These are phyloP conservation scores for Trilocha varians DNA, from an alignment of 2,888 invertebrate species.

Conservation along the genomic window DNA sequence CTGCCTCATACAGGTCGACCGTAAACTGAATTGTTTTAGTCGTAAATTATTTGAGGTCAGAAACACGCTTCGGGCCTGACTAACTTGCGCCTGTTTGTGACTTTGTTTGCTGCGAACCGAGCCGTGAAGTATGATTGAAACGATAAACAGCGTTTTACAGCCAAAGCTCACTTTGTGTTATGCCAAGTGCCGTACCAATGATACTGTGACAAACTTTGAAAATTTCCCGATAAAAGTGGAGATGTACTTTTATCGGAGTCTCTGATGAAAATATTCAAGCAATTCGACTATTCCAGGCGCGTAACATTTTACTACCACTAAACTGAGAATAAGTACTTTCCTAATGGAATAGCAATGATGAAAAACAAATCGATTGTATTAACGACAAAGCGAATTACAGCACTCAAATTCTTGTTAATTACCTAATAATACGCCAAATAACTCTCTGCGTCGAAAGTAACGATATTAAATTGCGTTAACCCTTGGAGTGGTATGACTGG, in stretches of 20 bases:
- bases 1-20: conserved; percentile 33
- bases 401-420: conserved; percentile 67
- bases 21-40: conserved; percentile 51
- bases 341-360: neutral
- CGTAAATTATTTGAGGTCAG: conserved; percentile 60
- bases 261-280: no score
- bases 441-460: conserved; percentile 67
- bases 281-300: no score
- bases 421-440: conserved; percentile 56
- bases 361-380: neutral
- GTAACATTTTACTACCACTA: no score
- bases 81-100: conserved; percentile 46
- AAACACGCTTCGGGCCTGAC: conserved; percentile 41
- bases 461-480: conserved; percentile 74
- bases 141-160: conserved; percentile 23
- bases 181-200: neutral
- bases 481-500: conserved; percentile 40
- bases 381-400: conserved; percentile 18
- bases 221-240: neutral
- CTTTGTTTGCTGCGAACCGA: conserved; percentile 40
- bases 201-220: neutral
- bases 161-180: neutral
- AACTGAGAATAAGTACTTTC: neutral
- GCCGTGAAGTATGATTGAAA: conserved; percentile 38
- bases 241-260: no score